Evolutionary conservation across 2,888 invertebrate species (phyloP), one percentile per base, ranked within the genome.

Genomic region (Automeris io): DNA sequence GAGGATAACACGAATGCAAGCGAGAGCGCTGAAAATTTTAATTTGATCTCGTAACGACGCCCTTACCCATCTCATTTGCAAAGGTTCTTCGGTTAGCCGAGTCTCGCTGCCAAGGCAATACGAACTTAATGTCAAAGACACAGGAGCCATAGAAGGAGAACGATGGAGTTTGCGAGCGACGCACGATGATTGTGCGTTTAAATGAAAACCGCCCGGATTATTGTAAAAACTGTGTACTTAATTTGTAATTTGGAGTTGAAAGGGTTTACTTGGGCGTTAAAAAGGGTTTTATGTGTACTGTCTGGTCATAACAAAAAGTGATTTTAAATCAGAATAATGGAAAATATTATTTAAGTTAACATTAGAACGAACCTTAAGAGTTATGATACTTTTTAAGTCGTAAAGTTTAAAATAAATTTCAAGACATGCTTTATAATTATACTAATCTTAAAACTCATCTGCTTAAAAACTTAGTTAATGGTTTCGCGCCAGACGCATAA

Each of bases 191-290:
- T 47, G 43, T 42, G 48, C 46, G 49, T 54, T 52, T 58, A 56
- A 59, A 61, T 54, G 47, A 51, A 53, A 54, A 45, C 52, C 52
- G 39, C 48, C 43, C 38, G 46, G 48, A 51, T 54, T 51, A 59
- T 58, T 59, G 48, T 49, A 58, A 58, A 61, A 59, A 56, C 45
- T 51, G 54, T 51, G 39, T 37, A 41, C 45, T 49, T 54, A 46
- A 54, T 55, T 51, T 47, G 42, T 37, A 48, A 43, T 38, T 50
- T 42, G 35, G 16, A 35, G 42, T 37, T 40, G 33, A 46, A 39
- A 42, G 29, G 44, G 44, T 37, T 35, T 41, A 25, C 39, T 26
- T 31, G 16, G 32, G 25, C 21, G 38, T 34, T 43, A 31, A 43
- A 39, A 36, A 37, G 37, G 46, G 41, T 42, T 37, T 41, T 22